These are phyloP conservation scores for Crossocerus cetratus DNA, from an alignment of 2,888 invertebrate genomes.

Conservation along the genomic window DNA sequence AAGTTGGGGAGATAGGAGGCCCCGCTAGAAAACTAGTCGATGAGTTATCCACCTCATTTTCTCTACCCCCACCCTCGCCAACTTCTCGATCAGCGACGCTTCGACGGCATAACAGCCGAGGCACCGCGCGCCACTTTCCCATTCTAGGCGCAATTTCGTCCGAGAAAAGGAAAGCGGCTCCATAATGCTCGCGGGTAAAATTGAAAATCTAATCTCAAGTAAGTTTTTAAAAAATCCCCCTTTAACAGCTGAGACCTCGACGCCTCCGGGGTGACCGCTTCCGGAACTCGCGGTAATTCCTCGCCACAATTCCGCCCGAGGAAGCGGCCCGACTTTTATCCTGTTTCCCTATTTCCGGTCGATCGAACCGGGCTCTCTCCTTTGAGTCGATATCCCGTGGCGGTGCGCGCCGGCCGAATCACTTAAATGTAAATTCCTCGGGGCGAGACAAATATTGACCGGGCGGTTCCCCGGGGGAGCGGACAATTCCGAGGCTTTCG, in stretches of 20 bases:
- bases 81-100: constrained; percentile 11
- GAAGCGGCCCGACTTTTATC: constrained; percentile 47
- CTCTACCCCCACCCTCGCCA: background rate
- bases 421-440: constrained; percentile 23
- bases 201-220: constrained; percentile 70
- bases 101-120: constrained; percentile 38
- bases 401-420: background rate
- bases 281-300: constrained; percentile 54
- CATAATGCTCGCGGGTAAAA: constrained; percentile 47
- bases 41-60: constrained; percentile 26
- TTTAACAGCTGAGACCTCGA: constrained; percentile 15
- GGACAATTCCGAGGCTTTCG: no score
- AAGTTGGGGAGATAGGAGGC: no score
- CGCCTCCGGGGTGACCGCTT: constrained; percentile 16
- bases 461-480: no score
- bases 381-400: constrained; percentile 1
- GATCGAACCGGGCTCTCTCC: background rate
- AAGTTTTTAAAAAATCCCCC: constrained; percentile 62
- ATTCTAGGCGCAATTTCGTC: constrained; percentile 53
- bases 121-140: constrained; percentile 38
- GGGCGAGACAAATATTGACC: background rate
- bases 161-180: background rate
- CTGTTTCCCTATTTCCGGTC: constrained; percentile 19
- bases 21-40: no score
- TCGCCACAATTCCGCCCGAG: constrained; percentile 8